Evolutionary conservation across 1,140 invertebrate genomes (phyloP), one percentile per base, ranked within the genome.

Genomic region (Heliconius congener): DNA sequence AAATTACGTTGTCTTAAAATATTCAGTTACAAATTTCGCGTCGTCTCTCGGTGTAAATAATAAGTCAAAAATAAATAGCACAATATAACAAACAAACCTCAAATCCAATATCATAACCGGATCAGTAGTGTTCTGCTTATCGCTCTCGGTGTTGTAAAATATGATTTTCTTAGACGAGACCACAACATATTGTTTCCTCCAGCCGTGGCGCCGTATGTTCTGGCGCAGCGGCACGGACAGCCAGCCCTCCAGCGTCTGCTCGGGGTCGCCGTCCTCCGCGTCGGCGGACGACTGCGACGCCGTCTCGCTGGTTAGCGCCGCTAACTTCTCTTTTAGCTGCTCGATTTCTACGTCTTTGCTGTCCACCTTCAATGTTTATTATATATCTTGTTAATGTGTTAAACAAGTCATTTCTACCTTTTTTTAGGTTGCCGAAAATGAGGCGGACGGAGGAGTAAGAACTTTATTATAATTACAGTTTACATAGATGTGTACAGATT

Each of bases 101-200:
- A 99, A 96, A 96, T 99, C 99, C 83, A 99, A 95, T 88, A 99
- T 98, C 87, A 99, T 96, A 74, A 98, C 97, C 19, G 99, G 99
- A 96, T 99, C 98, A 16, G 98, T 97, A 37, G 92, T 94, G 88
- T 99, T 99, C 94, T 98, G 97, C 93, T 99, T 99, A 89, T 99
- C 98, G 86, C 95, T 97, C 94, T 99, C 99, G 34, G 97, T 97
- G 95, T 99, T 99, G 90, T 99, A 99, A 95, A 99, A 99, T 71
- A 99, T 98, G 76, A 99, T 99, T 94, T 99, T 99, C 88, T 98
- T 97, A 79, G 98, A 99, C 23, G 98, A 99, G 19, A 99, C 98
- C 34, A 99, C 98, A 8, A 99, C 98, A 93, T 98, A 99, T 93
- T 99, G 98, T 86, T 98, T 99, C 93, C 98, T 98, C 99, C 99